These are phyloP conservation scores for Trachemys scripta DNA, from an alignment of 2,113 vertebrate genomes.

Conservation along the genomic window DNA sequence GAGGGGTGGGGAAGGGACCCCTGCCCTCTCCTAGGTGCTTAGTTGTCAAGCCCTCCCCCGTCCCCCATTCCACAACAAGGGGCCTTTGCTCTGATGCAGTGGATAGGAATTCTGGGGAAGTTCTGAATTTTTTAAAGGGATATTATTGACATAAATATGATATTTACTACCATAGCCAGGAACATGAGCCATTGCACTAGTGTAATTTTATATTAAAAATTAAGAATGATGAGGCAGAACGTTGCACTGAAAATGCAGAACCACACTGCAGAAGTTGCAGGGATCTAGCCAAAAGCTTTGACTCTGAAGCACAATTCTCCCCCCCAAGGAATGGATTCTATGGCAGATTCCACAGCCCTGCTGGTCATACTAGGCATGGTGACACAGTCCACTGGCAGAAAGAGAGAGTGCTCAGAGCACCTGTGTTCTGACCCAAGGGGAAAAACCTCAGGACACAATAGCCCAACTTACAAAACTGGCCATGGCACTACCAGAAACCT, in stretches of 20 bases:
- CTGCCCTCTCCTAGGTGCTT: neutral
- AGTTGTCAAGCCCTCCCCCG: neutral
- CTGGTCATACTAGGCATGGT: neutral
- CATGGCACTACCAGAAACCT: neutral
- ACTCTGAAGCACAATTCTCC: neutral
- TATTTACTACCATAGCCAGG: neutral
- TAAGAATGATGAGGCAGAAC: neutral
- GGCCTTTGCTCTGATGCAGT: neutral
- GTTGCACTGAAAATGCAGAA: neutral
- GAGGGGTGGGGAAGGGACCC: neutral
- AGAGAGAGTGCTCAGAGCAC: too few relatives aligned
- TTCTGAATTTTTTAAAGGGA: neutral
- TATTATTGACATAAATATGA: neutral
- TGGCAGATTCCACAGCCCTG: too few relatives aligned
- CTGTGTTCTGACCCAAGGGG: too few relatives aligned
- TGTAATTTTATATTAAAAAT: neutral
- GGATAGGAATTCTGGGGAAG: neutral
- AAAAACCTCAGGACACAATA: neutral
- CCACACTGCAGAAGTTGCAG: neutral
- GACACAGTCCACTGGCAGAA: neutral
- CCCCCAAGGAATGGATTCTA: neutral
- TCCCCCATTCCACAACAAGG: neutral
- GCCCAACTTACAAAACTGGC: neutral
- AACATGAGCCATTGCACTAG: neutral
- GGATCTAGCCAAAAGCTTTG: neutral